Evolutionary conservation across 2,797 vertebrate species (phyloP).

Genomic region (Pangasius sanitwongsei): DNA sequence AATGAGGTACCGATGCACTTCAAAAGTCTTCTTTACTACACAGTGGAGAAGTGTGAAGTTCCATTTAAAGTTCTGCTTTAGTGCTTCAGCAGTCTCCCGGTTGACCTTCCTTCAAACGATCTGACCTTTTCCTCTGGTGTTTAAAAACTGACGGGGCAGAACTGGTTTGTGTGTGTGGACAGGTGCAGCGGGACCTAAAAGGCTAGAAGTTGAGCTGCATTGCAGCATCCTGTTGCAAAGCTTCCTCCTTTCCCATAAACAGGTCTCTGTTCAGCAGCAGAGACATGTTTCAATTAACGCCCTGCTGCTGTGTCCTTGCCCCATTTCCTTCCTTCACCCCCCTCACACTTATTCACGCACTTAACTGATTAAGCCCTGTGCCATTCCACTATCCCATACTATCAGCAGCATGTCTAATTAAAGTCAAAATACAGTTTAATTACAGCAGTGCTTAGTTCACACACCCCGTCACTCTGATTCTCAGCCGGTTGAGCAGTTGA

Average conservation of each 20-base stretch:
- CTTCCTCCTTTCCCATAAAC: slow-evolving; percentile 21
- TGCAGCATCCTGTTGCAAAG: slow-evolving; percentile 9
- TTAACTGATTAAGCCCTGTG: slow-evolving; percentile 57
- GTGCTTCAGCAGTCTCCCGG: background rate
- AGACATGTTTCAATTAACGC: slow-evolving; percentile 47
- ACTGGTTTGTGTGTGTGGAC: background rate
- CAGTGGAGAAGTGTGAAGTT: background rate
- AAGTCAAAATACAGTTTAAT: slow-evolving; percentile 65
- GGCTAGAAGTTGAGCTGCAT: slow-evolving; percentile 7
- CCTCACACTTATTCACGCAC: slow-evolving; percentile 45
- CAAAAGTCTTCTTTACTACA: slow-evolving; percentile 9
- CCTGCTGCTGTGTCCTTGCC: slow-evolving; percentile 31
- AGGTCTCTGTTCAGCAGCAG: slow-evolving; percentile 22
- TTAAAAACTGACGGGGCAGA: slow-evolving; percentile 25
- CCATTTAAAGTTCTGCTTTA: slow-evolving; percentile 23
- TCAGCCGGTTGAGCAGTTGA: background rate
- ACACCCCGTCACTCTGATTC: slow-evolving; percentile 25
- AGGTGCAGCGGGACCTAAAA: background rate
- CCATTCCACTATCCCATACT: slow-evolving; percentile 57
- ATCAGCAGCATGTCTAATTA: slow-evolving; percentile 66
- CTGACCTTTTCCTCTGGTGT: slow-evolving; percentile 17
- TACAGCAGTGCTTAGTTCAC: slow-evolving; percentile 61
- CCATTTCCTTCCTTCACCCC: slow-evolving; percentile 21
- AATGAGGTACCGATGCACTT: background rate
- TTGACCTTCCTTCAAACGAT: slow-evolving; percentile 19